Evolutionary conservation across 2,888 invertebrate species (phyloP), one percentile per base, ranked within the genome.

Genomic region (Laspeyria flexula): DNA sequence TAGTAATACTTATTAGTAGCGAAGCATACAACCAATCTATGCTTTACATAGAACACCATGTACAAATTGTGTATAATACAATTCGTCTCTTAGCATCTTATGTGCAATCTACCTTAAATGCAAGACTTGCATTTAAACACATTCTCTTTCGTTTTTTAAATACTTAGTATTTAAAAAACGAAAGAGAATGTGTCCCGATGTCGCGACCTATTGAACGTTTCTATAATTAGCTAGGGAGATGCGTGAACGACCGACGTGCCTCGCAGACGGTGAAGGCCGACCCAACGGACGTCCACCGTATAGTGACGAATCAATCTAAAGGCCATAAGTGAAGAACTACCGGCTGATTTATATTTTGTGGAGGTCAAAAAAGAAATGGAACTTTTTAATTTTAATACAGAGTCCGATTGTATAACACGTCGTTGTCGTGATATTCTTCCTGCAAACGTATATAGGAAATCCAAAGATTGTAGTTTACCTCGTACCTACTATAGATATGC

Each of bases 211-310:
- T 68, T 59, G 71, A 73, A 46, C 51, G 65, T 60, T 67, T 73
- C 77, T 83, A 82, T 79, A 80, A 79, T 80, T 81, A 81, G 75
- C 62, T 63, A 69, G 65, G 65, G 71, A 82, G 79, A 76, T 81
- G 75, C 73, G 76, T 79, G 79, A 83, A 82, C 76, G 80, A 74
- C 75, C 75, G 73, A 61, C 65, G 58, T 54, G 46, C 55, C 52
- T 35, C 63, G 59, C 67, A 73, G 67, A 72, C 76, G 71, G 73
- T 75, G 81, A 83, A 83, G 85, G 84, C 69, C 83, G 73, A 53
- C 49, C 35, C 55, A 50, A 49, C 57, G 59, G 59, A 61, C 57
- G 50, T 60, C 71, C 64, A 54, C 47, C 57, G 53, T 16, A 23
- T 31, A 56, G 50, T 73, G 75, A 72, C 71, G 66, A 73, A 51